Percentiles rank a stretch among this genome's conserved stretches.
Conservation (phyloP, 1,140 invertebrate species). For the Leptinotarsa undecemlineata region DNA sequence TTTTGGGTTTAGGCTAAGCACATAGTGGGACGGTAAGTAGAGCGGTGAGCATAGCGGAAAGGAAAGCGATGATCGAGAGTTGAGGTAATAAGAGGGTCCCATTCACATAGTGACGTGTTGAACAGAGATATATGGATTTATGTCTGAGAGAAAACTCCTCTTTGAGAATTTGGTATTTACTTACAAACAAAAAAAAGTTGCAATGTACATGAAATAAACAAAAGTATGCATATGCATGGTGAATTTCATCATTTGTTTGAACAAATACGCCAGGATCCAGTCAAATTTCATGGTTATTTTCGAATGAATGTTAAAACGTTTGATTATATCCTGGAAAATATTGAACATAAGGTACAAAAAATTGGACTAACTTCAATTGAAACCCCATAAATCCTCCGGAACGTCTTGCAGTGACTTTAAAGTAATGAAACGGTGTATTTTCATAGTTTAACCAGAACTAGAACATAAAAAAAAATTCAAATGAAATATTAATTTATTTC, state of each 20-base stretch:
- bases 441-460: not conserved
- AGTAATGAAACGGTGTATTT: not conserved
- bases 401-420: not conserved
- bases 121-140: not conserved
- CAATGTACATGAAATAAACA: not conserved
- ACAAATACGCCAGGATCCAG: not conserved
- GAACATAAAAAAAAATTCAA: not conserved
- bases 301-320: slow-evolving; percentile 15
- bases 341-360: slow-evolving; percentile 7
- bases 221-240: not conserved
- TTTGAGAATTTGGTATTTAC: not conserved
- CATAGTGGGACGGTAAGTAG: no score
- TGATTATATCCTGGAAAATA: slow-evolving; percentile 23
- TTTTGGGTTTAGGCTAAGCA: no score
- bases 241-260: not conserved
- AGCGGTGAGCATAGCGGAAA: no score
- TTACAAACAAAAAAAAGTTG: not conserved
- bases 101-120: not conserved
- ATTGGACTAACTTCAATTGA: slow-evolving; percentile 12
- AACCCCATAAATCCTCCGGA: not conserved
- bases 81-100: no score
- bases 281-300: slow-evolving; percentile 19
- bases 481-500: not conserved
- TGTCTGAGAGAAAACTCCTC: not conserved
- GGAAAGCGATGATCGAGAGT: no score